Base-by-base conservation (phyloP, 2,888 invertebrate species). In the Dryococelus australis region DNA sequence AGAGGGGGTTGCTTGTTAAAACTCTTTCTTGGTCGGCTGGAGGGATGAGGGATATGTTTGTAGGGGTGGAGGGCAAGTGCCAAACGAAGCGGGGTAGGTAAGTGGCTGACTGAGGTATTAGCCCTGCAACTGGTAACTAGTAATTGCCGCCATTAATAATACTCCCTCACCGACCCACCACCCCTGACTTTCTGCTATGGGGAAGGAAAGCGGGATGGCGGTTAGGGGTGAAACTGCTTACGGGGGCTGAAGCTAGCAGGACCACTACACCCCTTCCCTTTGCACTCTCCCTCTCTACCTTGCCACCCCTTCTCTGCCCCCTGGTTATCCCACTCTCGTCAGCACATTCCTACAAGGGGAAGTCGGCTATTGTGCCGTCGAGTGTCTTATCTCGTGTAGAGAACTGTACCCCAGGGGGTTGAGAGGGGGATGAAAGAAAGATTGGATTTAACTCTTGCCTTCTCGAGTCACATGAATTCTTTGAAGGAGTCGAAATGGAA, bases 91-190 rank as follows among this genome's bases (percentile, higher is more conserved):
- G n/a, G 12, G n/a, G 20, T 51, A 35, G n/a, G 20, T 65, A 65
- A 65, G 65, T 65, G 65, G n/a, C 65, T n/a, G 65, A 65, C 65
- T 65, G 65, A 65, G 65, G 16, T 65, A 65, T 65, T 65, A 65
- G 16, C 6, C 65, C 47, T 2, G 65, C 65, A 65, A 65, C 65
- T 65, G 65, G 65, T 65, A 65, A 65, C 65, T 65, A 65, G 65
- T 65, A 65, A 65, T 65, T 65, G 65, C 65, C n/a, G 65, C 65
- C 65, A 65, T 65, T 65, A 65, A 65, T 65, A 65, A 65, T n/a
- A n/a, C 20, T 24, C 65, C 24, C 20, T n/a, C 65, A 3, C n/a
- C 65, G n/a, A 10, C 65, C 47, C 47, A 47, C 12, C 10, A n/a
- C 65, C 16, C 65, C 65, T 8, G 24, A 8, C n/a, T n/a, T 10